A percentile compares a stretch with the other conserved stretches of the same genome.
phyloP scores from a whole-genome alignment of 2,888 invertebrate species.

The Brassicogethes aeneus region DNA sequence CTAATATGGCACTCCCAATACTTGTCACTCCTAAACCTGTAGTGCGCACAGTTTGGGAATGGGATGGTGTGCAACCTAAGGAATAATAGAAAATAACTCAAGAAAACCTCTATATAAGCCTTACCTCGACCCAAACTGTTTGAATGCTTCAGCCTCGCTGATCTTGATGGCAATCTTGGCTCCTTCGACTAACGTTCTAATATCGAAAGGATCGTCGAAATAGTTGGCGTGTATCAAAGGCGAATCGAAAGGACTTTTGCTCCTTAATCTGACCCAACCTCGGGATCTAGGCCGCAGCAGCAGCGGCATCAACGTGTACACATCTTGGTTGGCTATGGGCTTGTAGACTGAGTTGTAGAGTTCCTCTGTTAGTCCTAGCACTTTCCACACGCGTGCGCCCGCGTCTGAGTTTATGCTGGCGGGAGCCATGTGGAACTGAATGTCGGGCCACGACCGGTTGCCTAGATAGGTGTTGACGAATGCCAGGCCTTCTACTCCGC shows the following conservation, averaged over 20 bases:
- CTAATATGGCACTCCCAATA: conserved; percentile 84
- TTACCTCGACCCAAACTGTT: conserved; percentile 55
- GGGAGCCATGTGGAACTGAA: conserved; percentile 90
- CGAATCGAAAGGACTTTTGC: conserved; percentile 76
- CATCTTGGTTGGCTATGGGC: conserved; percentile 69
- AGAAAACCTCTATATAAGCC: neutral
- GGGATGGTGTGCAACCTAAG: conserved; percentile 64
- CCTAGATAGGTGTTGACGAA: conserved; percentile 81
- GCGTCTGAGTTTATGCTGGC: conserved; percentile 77
- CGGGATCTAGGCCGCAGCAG: conserved; percentile 69
- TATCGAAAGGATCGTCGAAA: conserved; percentile 70
- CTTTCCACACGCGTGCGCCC: conserved; percentile 59
- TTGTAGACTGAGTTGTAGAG: conserved; percentile 71
- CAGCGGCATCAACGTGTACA: conserved; percentile 83
- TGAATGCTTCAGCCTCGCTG: conserved; percentile 67
- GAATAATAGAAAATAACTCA: neutral
- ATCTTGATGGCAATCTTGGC: conserved; percentile 66
- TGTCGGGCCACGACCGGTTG: conserved; percentile 76
- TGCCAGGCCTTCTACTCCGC: conserved; percentile 80
- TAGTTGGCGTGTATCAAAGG: conserved; percentile 91
- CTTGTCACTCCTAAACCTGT: conserved; percentile 64
- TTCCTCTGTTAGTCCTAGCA: conserved; percentile 70
- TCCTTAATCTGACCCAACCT: conserved; percentile 66
- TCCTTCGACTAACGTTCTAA: conserved; percentile 75
- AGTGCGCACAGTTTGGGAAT: conserved; percentile 68